phyloP scores from a whole-genome alignment of 2,113 vertebrate species.

The Actinemys pallida region DNA sequence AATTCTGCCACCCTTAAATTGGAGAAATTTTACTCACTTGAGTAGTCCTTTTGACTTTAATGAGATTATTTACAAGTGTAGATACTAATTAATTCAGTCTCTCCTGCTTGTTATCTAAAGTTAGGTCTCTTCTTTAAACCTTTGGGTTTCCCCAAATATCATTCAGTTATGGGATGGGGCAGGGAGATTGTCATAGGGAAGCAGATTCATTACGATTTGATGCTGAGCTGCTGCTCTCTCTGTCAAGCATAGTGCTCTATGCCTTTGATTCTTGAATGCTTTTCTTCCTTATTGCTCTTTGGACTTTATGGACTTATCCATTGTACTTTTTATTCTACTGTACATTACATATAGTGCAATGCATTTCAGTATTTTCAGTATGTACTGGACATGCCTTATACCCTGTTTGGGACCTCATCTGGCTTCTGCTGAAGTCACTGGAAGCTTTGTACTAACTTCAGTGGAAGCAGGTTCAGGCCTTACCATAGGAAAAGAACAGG shows the following conservation, averaged over 20 bases:
- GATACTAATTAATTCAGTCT: neutral
- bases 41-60: neutral
- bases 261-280: slow-evolving; percentile 53
- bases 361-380: neutral
- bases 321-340: neutral
- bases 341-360: neutral
- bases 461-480: neutral
- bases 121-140: neutral
- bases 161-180: neutral
- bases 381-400: neutral
- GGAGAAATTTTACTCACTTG: neutral
- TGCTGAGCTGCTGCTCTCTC: slow-evolving; percentile 37
- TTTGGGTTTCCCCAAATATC: neutral
- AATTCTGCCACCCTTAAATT: neutral
- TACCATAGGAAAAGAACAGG: neutral
- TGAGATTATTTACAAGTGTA: neutral
- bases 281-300: slow-evolving; percentile 34
- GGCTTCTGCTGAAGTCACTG: neutral
- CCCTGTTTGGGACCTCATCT: neutral
- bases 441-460: neutral
- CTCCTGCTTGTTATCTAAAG: neutral
- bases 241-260: slow-evolving; percentile 22
- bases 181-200: neutral
- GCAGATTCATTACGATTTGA: neutral
- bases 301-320: neutral